Evolutionary conservation across 2,888 invertebrate genomes (phyloP).

Genomic region (Embidobia sp.): DNA sequence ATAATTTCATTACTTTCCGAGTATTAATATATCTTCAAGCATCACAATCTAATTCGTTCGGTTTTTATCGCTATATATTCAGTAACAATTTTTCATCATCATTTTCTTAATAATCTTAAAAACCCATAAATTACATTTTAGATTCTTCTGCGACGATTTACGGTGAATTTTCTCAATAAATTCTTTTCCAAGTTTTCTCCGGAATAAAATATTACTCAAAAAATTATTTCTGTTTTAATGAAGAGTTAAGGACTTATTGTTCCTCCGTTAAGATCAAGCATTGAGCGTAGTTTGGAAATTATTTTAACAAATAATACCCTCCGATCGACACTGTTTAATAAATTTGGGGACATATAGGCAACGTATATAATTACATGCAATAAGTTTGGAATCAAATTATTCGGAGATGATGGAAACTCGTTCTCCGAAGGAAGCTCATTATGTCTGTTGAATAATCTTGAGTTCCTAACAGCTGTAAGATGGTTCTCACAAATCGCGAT

Average conservation of each 20-base stretch:
- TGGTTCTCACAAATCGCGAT: conserved; percentile 47
- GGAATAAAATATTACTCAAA: background rate
- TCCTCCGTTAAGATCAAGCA: no score
- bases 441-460: conserved; percentile 69
- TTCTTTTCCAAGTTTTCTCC: background rate
- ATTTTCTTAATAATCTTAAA: conserved; percentile 9
- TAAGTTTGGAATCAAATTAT: conserved; percentile 48
- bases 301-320: no score
- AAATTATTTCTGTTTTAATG: background rate
- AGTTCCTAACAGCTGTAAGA: conserved; percentile 59
- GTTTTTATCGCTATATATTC: background rate
- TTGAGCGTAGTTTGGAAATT: no score
- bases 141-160: background rate
- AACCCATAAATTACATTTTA: conserved; percentile 5
- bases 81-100: conserved; percentile 4
- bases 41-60: no score
- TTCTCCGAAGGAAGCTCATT: conserved; percentile 59
- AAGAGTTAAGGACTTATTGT: no score
- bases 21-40: no score
- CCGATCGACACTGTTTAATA: no score
- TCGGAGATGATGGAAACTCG: conserved; percentile 42
- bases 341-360: background rate
- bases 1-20: no score
- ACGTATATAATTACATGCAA: conserved; percentile 19
- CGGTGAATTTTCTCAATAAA: conserved; percentile 8